Base-by-base conservation (phyloP, 1,140 invertebrate genomes). In the Scaptodrosophila lebanonensis region DNA sequence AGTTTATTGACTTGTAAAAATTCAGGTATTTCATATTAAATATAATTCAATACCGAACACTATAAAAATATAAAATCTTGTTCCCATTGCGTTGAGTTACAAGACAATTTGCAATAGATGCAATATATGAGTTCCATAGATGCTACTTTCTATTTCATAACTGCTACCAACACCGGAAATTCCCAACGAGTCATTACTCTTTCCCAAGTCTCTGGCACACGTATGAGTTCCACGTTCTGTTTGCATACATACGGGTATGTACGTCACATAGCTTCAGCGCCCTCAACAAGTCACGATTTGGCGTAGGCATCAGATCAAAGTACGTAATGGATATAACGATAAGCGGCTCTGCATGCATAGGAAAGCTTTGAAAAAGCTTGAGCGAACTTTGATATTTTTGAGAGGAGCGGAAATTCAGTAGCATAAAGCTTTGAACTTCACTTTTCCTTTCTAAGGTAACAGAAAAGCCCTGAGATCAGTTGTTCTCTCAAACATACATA, bases 391-490 rank as follows among this genome's bases (percentile, higher is more conserved):
- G 32, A 57, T 50, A 32, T 39, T 50, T 27, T 39, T 18, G 15
- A 38, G 17, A 1, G 11, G 5, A 43, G 57, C 8, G n/a, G n/a
- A n/a, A n/a, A n/a, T n/a, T n/a, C n/a, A n/a, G n/a, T n/a, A 30
- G 27, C 43, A 49, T 39, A 38, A 30, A 66, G 63, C 63, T 66
- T 27, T 27, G 27, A 58, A 39, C 65, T 56, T 48, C 20, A 73
- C 73, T 79, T 62, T 82, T 82, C 54, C 61, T 82, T 82, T 82
- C 69, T 47, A 12, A 20, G 15, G 35, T 16, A 47, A 15, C 54
- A 51, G 33, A n/a, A n/a, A n/a, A n/a, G n/a, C n/a, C n/a, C n/a
- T n/a, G n/a, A n/a, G n/a, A n/a, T n/a, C n/a, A n/a, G n/a, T n/a
- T n/a, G n/a, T n/a, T n/a, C n/a, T n/a, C n/a, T n/a, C n/a, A n/a